These are phyloP conservation scores for Ameiurus melas DNA, from an alignment of 2,113 vertebrate species.

Conservation along the genomic window DNA sequence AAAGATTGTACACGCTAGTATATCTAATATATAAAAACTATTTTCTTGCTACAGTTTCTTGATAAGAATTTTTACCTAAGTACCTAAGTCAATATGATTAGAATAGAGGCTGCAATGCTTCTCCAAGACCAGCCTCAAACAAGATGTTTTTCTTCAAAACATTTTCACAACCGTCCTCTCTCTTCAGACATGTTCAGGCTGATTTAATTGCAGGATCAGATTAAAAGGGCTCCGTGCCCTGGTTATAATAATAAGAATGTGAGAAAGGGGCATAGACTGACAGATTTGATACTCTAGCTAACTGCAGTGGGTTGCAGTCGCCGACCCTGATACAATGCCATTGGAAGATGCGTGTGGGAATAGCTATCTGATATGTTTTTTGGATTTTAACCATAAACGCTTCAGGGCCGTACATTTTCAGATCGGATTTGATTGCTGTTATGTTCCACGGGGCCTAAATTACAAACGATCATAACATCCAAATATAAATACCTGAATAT, in stretches of 20 bases:
- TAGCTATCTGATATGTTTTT: conserved; percentile 39
- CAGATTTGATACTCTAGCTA: conserved; percentile 33
- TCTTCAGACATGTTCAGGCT: conserved; percentile 47
- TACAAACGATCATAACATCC: conserved; percentile 63
- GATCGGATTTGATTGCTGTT: conserved; percentile 49
- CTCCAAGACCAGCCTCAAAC: background rate
- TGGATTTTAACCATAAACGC: conserved; percentile 34
- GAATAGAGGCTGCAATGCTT: background rate
- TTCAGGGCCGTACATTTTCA: conserved; percentile 40
- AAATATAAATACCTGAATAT: conserved; percentile 60
- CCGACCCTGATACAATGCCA: conserved; percentile 31
- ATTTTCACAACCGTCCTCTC: conserved; percentile 25
- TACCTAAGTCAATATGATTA: background rate
- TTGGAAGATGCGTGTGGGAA: conserved; percentile 41
- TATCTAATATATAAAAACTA: background rate
- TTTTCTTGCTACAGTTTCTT: background rate
- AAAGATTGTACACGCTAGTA: background rate
- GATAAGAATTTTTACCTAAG: background rate
- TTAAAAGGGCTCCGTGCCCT: conserved; percentile 52
- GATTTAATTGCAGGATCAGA: conserved; percentile 43
- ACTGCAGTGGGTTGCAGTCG: conserved; percentile 20
- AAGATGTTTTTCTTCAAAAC: conserved; percentile 13
- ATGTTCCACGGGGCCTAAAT: conserved; percentile 64
- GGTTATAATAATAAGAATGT: conserved; percentile 41
- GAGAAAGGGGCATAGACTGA: conserved; percentile 27